Evolutionary conservation across 2,113 vertebrate species (phyloP), one percentile per base, ranked within the genome.

Genomic region (Calidris pygmaea): DNA sequence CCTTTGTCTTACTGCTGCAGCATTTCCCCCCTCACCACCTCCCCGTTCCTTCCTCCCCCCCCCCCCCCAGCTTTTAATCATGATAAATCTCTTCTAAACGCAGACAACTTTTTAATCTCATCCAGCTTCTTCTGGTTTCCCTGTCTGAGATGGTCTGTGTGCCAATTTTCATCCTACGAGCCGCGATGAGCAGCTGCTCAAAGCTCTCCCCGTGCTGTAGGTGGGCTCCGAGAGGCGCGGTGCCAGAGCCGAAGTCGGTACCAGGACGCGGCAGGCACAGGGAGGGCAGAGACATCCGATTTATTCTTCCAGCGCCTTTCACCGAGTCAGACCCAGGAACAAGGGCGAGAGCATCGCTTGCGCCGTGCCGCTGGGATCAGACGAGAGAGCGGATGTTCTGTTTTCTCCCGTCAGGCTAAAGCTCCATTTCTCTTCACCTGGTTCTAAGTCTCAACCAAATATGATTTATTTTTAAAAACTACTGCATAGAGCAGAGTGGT

Each of bases 181-280:
- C 93, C 30, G 9, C 8, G 34, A 76, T 26, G 37, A 92, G 86
- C 93, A 90, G 95, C 93, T 75, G 91, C 87, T 90, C 58, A 6
- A 53, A 94, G 93, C 92, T 59, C 73, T 70, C 34, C 92, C 43
- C 37, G 3, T 93, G 88, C 85, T 63, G 79, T 67, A 93, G 88
- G 96, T 94, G 83, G 92, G 88, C 79, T 93, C 87, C 4, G 68
- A 85, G 71, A 45, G 17, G 3, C 3, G 0, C 53, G 23, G 77
- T n/a, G 87, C 88, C 63, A 74, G 90, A 90, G 82, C 91, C 65
- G 81, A 60, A 68, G 53, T 62, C 71, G 2, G 96, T 97, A 12
- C 95, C 70, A 93, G 94, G 95, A 87, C 88, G 95, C 0, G 83
- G 52, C 95, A 94, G 93, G 95, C 96, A 89, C 95, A 68, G 77